Base-by-base conservation (phyloP, 1,140 invertebrate species). In the Cyphomyrmex costatus region DNA sequence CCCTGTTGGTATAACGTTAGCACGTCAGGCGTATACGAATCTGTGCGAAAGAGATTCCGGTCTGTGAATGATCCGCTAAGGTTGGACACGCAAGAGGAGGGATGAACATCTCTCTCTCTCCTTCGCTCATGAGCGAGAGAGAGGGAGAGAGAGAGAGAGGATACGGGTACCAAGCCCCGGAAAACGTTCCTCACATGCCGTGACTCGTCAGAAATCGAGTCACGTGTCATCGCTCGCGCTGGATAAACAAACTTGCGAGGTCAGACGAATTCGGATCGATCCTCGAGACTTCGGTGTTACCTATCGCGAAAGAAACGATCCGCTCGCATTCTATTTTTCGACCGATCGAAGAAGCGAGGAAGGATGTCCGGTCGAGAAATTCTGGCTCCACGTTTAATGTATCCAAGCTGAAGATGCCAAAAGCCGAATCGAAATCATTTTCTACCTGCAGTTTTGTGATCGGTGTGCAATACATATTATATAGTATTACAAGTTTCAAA, bases 51-150 rank as follows among this genome's bases (percentile, higher is more conserved):
- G 66, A 58, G 49, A 88, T 71, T 88, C 77, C 53, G 36, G 51
- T 77, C 56, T 58, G 89, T 82, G 86, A 91, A 91, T 85, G 89
- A 90, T 91, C 42, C 87, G 87, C 58, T 89, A 90, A 90, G 74
- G 86, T 70, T 78, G 73, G 53, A 60, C 21, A 30, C 12, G 2
- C 21, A 51, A 82, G 58, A 27, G 78, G 77, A 82, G 73, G 74
- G 78, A 85, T 42, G 51, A 78, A 63, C 65, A 66, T 24, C 36
- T 58, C 49, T 56, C 30, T 24, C n/a, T 60, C 14, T 24, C 21
- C 10, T 16, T 68, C 30, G 14, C 4, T 10, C 24, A 4, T 46
- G 49, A 36, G 42, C 46, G 4, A 53, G 77, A 49, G 49, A 30
- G 51, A 36, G 51, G 46, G 46, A 58, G 70, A 46, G 71, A 71